These are phyloP conservation scores for Oryctes rhinoceros DNA, from an alignment of 1,140 invertebrate species.

Conservation along the genomic window DNA sequence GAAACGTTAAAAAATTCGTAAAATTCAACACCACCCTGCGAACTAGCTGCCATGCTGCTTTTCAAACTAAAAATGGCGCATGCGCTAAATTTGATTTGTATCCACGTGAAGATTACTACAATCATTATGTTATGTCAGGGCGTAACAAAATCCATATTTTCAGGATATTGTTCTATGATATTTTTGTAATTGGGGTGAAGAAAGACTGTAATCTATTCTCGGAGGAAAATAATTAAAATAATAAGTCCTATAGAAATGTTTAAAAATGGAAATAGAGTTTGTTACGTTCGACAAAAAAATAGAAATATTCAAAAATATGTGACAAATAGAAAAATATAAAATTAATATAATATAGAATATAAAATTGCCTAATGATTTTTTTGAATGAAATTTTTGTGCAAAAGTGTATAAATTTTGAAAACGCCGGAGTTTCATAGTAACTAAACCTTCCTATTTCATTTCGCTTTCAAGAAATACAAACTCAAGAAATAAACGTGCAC, in stretches of 20 bases:
- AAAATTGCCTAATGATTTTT: too few species aligned
- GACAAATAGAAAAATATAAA: too few species aligned
- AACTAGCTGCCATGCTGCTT: conserved; percentile 45
- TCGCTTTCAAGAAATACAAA: too few species aligned
- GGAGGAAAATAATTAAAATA: not conserved
- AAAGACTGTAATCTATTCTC: not conserved
- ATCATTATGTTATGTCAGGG: conserved; percentile 27
- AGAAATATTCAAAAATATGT: not conserved
- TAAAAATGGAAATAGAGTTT: not conserved
- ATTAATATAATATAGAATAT: too few species aligned
- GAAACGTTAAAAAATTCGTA: conserved; percentile 43
- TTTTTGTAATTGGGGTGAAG: not conserved
- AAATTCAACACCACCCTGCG: conserved; percentile 45
- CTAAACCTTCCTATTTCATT: too few species aligned
- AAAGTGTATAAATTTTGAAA: too few species aligned
- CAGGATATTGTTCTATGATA: not conserved
- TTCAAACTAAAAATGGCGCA: conserved; percentile 45
- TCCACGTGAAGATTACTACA: conserved; percentile 37
- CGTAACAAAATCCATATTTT: conserved; percentile 32
- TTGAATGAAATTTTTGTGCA: too few species aligned
- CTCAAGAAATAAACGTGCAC: too few species aligned
- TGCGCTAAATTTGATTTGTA: conserved; percentile 44
- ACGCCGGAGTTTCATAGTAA: too few species aligned
- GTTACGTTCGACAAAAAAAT: not conserved
- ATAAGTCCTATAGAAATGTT: not conserved